Conservation (phyloP, 1,140 invertebrate genomes). For the Hydropsyche tenuis region DNA sequence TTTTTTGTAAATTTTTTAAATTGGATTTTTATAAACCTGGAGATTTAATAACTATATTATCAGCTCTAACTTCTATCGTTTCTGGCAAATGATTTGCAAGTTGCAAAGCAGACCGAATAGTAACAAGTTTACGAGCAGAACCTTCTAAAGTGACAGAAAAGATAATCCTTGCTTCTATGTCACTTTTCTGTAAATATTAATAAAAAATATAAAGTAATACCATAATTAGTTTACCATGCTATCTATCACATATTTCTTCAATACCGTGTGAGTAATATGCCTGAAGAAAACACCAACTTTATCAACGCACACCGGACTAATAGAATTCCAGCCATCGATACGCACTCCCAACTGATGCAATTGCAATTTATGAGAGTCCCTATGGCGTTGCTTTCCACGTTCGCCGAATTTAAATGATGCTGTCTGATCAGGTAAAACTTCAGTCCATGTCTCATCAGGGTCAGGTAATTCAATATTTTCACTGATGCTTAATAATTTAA, state of each 20-base stretch:
- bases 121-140: constrained; percentile 93
- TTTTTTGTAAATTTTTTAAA: no score
- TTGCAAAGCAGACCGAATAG: constrained; percentile 88
- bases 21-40: constrained; percentile 25
- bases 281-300: constrained; percentile 94
- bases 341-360: constrained; percentile 86
- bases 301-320: constrained; percentile 91
- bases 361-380: constrained; percentile 78
- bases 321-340: constrained; percentile 88
- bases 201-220: no score
- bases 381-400: constrained; percentile 75
- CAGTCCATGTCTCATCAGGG: constrained; percentile 66
- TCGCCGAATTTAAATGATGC: constrained; percentile 84
- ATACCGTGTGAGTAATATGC: constrained; percentile 66
- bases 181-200: constrained; percentile 53
- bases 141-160: constrained; percentile 90
- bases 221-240: not conserved
- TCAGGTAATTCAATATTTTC: constrained; percentile 51
- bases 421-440: constrained; percentile 73
- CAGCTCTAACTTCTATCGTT: constrained; percentile 66
- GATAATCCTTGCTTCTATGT: constrained; percentile 74
- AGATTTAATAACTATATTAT: constrained; percentile 43
- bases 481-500: constrained; percentile 40
- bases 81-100: constrained; percentile 80
- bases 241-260: not conserved